These are phyloP conservation scores for Torymus tubicola DNA, from an alignment of 2,888 invertebrate genomes.

Conservation along the genomic window DNA sequence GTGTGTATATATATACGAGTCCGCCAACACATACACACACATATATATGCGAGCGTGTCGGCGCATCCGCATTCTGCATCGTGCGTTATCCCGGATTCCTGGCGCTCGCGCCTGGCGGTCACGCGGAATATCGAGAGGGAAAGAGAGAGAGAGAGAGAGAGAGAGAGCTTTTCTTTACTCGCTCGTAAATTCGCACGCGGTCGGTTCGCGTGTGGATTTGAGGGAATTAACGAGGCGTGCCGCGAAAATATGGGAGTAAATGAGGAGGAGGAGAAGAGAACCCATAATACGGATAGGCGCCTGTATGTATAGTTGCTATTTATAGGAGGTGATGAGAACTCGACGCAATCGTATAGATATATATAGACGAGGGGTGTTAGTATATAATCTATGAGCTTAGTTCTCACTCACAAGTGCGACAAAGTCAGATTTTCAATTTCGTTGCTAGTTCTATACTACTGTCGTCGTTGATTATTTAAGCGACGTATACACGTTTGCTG, in stretches of 20 bases:
- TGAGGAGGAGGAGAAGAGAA: neutral
- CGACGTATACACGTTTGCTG: neutral
- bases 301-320: neutral
- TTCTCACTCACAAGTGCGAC: too few relatives aligned
- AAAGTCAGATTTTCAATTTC: neutral
- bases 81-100: conserved; percentile 56
- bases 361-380: too few relatives aligned
- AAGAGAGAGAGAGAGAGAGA: too few relatives aligned
- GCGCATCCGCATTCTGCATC: conserved; percentile 57
- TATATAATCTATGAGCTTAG: conserved; percentile 7
- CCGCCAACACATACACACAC: conserved; percentile 38
- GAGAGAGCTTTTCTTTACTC: conserved; percentile 34
- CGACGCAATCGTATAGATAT: neutral
- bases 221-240: conserved; percentile 52
- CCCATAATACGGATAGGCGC: too few relatives aligned
- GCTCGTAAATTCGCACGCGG: conserved; percentile 43
- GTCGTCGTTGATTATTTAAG: neutral
- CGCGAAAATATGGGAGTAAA: conserved; percentile 32
- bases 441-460: neutral
- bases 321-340: conserved; percentile 30
- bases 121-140: conserved; percentile 39
- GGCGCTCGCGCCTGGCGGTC: conserved; percentile 19
- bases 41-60: neutral
- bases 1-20: neutral
- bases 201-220: conserved; percentile 7